Evolutionary conservation across 1,140 invertebrate species (phyloP), one percentile per base, ranked within the genome.

Genomic region (Telenomus remus): DNA sequence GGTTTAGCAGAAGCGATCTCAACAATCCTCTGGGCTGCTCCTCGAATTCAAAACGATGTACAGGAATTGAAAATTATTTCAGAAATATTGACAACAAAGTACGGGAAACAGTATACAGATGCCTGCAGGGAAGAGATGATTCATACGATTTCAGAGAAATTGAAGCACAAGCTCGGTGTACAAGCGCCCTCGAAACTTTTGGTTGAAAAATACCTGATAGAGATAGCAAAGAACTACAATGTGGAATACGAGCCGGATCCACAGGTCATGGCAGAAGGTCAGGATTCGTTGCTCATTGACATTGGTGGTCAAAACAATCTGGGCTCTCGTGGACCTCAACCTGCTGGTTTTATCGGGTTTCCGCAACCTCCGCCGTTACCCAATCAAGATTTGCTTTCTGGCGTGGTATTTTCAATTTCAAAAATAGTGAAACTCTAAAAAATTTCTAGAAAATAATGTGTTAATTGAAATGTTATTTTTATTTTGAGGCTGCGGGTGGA

Each of bases 211-310:
- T 98, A 97, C 89, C 86, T 97, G 14, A 94, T 97, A 79, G 98
- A 99, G 89, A 99, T 99, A 78, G 96, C 98, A 4, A 98, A 96
- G 83, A 96, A 95, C 85, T 97, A 97, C 81, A 94, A 96, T 86
- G 92, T 98, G 47, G 91, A 93, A 47, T 99, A 98, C 86, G 94
- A 95, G 76, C 96, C 97, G 12, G 97, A 98, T 92, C 94, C 95
- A 74, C 93, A 95, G 88, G 91, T 97, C 9, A 95, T 98, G 94
- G 90, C 92, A 63, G 94, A 96, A 75, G 94, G 95, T 74, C 90
- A 93, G 78, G 95, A 96, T 87, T 91, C 92, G 19, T 81, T 95
- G 76, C 84, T 98, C 44, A 96, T 97, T 81, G 96, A 97, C 82
- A 89, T 95, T 59, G 91, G 91, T 37, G 80, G 81, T 7, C 83